These are phyloP conservation scores for Cyclargus thomasi DNA, from an alignment of 1,140 invertebrate genomes.

Conservation along the genomic window DNA sequence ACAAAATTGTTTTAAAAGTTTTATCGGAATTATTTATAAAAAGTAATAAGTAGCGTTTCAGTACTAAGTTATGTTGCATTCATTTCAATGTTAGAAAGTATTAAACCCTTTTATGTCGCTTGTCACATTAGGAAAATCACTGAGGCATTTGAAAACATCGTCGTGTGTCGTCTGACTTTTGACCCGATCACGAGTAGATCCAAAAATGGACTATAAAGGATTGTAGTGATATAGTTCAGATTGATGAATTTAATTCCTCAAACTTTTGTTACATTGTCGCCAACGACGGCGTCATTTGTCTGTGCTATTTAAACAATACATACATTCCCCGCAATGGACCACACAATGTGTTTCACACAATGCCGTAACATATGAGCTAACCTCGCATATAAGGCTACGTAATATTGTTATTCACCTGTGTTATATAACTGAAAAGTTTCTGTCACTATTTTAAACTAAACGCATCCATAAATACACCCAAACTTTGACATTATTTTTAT, in stretches of 20 bases:
- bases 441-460: not conserved
- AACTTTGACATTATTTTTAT: no score
- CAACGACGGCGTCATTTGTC: slow-evolving; percentile 67
- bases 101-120: not conserved
- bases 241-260: not conserved
- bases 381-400: slow-evolving; percentile 3
- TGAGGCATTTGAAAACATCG: not conserved
- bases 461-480: no score
- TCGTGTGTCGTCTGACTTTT: not conserved
- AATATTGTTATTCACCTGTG: not conserved
- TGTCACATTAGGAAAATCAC: no score
- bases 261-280: slow-evolving; percentile 47
- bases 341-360: slow-evolving; percentile 70
- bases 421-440: not conserved
- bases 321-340: slow-evolving; percentile 69
- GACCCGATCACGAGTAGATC: not conserved
- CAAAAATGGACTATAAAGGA: not conserved
- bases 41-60: not conserved
- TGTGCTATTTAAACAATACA: slow-evolving; percentile 70
- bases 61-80: not conserved
- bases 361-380: slow-evolving; percentile 59
- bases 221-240: not conserved
- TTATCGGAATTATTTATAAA: not conserved
- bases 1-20: not conserved
- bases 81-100: not conserved